These are phyloP conservation scores for Hystrix cristata DNA, from an alignment of 2,113 vertebrate genomes.

Conservation along the genomic window DNA sequence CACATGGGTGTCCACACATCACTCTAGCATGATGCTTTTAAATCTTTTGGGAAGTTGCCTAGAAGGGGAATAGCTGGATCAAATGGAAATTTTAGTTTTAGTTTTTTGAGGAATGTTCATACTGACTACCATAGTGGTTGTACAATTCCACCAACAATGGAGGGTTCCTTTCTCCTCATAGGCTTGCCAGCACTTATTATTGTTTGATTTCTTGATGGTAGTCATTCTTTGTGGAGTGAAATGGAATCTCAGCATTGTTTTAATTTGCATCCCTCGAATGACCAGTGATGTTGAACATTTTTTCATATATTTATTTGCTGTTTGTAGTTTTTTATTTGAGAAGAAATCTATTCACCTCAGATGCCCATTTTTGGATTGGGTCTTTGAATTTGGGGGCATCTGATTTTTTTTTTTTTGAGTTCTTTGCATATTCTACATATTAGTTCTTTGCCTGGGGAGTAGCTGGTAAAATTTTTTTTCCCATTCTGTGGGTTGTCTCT, in stretches of 20 bases:
- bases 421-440: neutral
- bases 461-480: neutral
- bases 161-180: neutral
- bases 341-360: neutral
- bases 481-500: neutral
- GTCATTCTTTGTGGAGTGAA: neutral
- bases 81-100: too few relatives aligned
- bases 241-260: neutral
- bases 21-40: too few relatives aligned
- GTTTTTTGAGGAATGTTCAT: too few relatives aligned
- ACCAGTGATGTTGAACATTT: neutral
- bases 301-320: neutral
- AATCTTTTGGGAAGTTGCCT: too few relatives aligned
- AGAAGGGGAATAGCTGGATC: too few relatives aligned
- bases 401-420: neutral
- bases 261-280: neutral
- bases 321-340: neutral
- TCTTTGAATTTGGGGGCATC: neutral
- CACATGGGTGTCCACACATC: too few relatives aligned
- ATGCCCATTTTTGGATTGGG: neutral
- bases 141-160: neutral
- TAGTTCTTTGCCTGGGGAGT: neutral
- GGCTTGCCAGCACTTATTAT: neutral
- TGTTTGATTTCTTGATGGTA: neutral
- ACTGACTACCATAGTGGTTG: neutral